phyloP scores from a whole-genome alignment of 2,113 vertebrate genomes.

The Laticauda colubrina region DNA sequence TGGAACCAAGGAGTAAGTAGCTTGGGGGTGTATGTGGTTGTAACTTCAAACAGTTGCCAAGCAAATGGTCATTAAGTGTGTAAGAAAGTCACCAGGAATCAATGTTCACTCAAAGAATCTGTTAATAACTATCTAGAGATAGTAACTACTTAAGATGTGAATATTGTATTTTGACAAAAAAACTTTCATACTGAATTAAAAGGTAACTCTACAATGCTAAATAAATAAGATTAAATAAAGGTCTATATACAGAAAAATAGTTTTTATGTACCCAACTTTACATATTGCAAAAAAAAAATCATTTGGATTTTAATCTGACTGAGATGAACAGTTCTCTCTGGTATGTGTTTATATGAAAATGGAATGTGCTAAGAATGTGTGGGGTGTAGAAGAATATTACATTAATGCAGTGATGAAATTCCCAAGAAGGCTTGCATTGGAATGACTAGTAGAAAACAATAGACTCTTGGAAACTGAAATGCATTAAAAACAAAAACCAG shows the following conservation, averaged over 20 bases:
- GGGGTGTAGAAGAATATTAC: slow-evolving; percentile 4
- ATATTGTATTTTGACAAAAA: background rate
- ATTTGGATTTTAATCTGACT: background rate
- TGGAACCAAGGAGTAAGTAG: background rate
- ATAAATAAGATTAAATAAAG: background rate
- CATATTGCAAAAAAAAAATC: background rate
- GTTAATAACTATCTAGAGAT: background rate
- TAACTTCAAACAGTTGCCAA: background rate
- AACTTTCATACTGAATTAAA: background rate
- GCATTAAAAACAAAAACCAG: background rate
- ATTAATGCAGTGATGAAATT: slow-evolving; percentile 21
- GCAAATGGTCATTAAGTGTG: background rate
- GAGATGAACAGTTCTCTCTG: background rate
- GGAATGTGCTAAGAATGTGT: slow-evolving; percentile 15
- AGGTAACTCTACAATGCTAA: background rate
- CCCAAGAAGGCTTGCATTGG: background rate
- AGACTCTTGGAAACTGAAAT: background rate
- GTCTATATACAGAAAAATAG: background rate
- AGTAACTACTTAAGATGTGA: background rate
- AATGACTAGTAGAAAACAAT: background rate
- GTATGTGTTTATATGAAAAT: slow-evolving; percentile 8
- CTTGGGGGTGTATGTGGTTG: background rate
- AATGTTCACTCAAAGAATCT: background rate
- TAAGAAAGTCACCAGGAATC: background rate
- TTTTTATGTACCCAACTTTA: background rate